Conservation (phyloP, 2,113 vertebrate species). For the Heteronetta atricapilla region DNA sequence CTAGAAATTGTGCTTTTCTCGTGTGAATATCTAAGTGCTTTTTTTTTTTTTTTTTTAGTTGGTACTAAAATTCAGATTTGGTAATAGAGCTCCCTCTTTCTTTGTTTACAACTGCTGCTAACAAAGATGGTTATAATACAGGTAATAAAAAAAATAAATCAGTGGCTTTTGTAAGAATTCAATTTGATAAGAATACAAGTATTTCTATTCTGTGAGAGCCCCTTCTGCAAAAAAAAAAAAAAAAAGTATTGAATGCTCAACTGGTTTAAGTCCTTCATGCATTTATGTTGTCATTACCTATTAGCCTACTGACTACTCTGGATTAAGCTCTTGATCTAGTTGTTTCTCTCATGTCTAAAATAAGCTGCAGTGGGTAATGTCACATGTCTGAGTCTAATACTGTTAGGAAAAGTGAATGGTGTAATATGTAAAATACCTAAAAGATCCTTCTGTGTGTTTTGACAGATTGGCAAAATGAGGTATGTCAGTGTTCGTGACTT, state of each 20-base stretch:
- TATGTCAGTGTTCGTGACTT: slow-evolving; percentile 96
- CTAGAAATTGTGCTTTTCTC: not conserved
- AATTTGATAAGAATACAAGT: not conserved
- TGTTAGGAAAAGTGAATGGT: slow-evolving; percentile 3
- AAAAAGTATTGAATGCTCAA: not conserved
- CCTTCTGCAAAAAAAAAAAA: not conserved
- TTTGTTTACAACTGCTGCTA: not conserved
- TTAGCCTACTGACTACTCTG: slow-evolving; percentile 15
- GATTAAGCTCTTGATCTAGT: slow-evolving; percentile 8
- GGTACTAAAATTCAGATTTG: not conserved
- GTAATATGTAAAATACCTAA: slow-evolving; percentile 4
- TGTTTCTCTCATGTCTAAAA: slow-evolving; percentile 41
- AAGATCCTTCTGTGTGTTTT: slow-evolving; percentile 15
- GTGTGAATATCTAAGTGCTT: not conserved
- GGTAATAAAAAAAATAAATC: not conserved
- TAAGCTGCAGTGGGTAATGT: not conserved
- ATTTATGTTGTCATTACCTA: not conserved
- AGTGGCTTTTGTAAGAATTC: not conserved
- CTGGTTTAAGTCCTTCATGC: not conserved
- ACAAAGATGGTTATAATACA: not conserved
- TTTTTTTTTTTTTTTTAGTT: not conserved
- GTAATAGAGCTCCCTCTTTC: not conserved
- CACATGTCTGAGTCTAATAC: not conserved
- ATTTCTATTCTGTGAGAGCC: not conserved
- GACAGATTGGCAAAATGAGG: slow-evolving; percentile 96